A percentile compares a stretch with the other conserved stretches of the same genome.
Evolutionary conservation across 1,140 invertebrate species (phyloP).

Genomic region (Macrosteles quadrilineatus): DNA sequence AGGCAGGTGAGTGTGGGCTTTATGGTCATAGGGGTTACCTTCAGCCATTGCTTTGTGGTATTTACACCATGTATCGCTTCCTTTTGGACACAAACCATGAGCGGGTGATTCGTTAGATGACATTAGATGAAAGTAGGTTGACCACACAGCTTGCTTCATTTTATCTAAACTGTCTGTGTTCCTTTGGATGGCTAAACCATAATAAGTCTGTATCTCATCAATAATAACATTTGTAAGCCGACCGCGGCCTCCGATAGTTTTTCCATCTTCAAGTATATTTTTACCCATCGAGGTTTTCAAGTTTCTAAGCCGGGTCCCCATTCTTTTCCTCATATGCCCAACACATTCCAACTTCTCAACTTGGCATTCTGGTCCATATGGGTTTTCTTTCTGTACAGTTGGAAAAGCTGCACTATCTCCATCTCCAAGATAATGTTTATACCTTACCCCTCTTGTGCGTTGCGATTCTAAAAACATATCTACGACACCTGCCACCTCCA

Average conservation of each 20-base stretch:
- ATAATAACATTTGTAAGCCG: conserved; percentile 13
- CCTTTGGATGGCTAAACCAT: conserved; percentile 5
- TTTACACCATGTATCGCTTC: conserved; percentile 5
- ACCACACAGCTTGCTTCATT: conserved; percentile 17
- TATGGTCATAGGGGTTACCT: neutral
- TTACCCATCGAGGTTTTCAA: conserved; percentile 7
- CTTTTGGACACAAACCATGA: conserved; percentile 8
- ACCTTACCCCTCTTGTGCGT: too few relatives aligned
- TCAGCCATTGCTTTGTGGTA: neutral
- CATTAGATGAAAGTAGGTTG: neutral
- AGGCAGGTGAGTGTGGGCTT: neutral
- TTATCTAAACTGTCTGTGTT: neutral
- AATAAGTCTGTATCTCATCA: neutral
- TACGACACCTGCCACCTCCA: too few relatives aligned
- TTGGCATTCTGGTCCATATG: too few relatives aligned
- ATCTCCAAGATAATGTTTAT: conserved; percentile 37
- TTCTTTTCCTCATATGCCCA: conserved; percentile 42
- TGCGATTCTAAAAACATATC: too few relatives aligned
- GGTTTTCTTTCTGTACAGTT: too few relatives aligned
- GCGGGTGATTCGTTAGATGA: neutral
- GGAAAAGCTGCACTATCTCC: conserved; percentile 35
- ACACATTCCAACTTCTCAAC: conserved; percentile 42
- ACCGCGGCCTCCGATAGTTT: conserved; percentile 21
- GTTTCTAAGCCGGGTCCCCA: conserved; percentile 39
- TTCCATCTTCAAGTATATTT: conserved; percentile 16